Evolutionary conservation across 1,140 invertebrate genomes (phyloP).

Genomic region (Heliothis virescens): DNA sequence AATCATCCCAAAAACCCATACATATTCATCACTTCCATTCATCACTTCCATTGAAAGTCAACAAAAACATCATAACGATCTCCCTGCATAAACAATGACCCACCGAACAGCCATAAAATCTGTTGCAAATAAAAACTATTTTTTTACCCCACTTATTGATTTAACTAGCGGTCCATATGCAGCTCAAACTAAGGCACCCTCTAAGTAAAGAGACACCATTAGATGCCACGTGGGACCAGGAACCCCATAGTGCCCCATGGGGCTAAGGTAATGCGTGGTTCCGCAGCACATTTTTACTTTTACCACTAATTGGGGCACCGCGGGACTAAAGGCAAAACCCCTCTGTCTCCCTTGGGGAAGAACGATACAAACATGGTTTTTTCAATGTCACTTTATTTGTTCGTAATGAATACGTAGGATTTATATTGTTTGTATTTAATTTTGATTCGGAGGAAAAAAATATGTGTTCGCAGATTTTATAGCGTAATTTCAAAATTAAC

Average conservation of each 20-base stretch:
- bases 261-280: conserved; percentile 74
- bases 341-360: conserved; percentile 69
- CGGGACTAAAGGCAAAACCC: conserved; percentile 72
- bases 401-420: conserved; percentile 67
- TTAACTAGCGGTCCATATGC: conserved; percentile 81
- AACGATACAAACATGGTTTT: conserved; percentile 67
- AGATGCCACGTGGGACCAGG: conserved; percentile 76
- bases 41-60: background rate
- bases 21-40: conserved; percentile 30
- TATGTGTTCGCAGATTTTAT: background rate
- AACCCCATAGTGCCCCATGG: conserved; percentile 54
- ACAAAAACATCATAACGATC: conserved; percentile 1
- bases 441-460: background rate
- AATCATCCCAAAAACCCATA: background rate
- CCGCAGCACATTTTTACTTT: conserved; percentile 82
- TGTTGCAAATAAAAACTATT: conserved; percentile 41
- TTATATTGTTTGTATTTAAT: conserved; percentile 39
- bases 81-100: conserved; percentile 34
- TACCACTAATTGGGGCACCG: conserved; percentile 83
- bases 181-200: conserved; percentile 71
- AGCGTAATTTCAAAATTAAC: no score
- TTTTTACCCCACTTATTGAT: conserved; percentile 67
- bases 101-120: conserved; percentile 40
- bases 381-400: conserved; percentile 82
- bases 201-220: conserved; percentile 82